Evolutionary conservation across 1,140 invertebrate genomes (phyloP), one percentile per base, ranked within the genome.

Genomic region (Drosophila truncata): DNA sequence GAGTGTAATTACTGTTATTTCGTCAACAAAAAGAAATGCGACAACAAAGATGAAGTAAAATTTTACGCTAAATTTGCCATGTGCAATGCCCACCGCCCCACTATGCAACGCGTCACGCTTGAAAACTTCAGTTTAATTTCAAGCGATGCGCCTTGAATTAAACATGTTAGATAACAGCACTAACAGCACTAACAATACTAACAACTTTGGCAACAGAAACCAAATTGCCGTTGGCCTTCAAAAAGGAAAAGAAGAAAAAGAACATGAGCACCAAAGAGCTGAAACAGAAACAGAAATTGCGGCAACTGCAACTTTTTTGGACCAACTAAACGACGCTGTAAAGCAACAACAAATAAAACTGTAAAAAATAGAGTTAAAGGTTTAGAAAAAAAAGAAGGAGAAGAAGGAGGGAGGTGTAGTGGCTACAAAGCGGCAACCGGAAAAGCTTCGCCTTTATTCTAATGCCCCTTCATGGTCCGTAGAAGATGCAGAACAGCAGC

Each of bases 151-250:
- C 83, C 83, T 90, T 84, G 80, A 90, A 88, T 90, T 90, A 90
- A 88, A 78, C 81, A 90, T 90, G 85, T 90, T 90, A 88, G 85
- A 84, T 88, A 88, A 84, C 84, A 84, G 72, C 79, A 55, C 54
- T 39, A 86, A 81, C 60, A 54, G 39, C 39, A 54, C 18, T 61
- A 63, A 63, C 59, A 58, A 50, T 46, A 58, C 18, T 64, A 63
- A 64, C 60, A 54, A 50, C 62, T 50, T 29, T 44, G 47, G 58
- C 49, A 66, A 78, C 61, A 67, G 25, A 35, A 69, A 39, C 27
- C 57, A 61, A 67, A 74, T 73, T 33, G 39, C 46, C 55, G 69
- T 60, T 39, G 78, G 70, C 70, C 71, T 65, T 49, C 44, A 42
- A 60, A 77, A 37, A 31, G 31, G n/a, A 87, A 37, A 57, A 79